Percentiles rank a stretch among this genome's conserved stretches.
Evolutionary conservation across 92 coral and sea anemone genomes (phyloP).

Genomic region (Muricea muricata): DNA sequence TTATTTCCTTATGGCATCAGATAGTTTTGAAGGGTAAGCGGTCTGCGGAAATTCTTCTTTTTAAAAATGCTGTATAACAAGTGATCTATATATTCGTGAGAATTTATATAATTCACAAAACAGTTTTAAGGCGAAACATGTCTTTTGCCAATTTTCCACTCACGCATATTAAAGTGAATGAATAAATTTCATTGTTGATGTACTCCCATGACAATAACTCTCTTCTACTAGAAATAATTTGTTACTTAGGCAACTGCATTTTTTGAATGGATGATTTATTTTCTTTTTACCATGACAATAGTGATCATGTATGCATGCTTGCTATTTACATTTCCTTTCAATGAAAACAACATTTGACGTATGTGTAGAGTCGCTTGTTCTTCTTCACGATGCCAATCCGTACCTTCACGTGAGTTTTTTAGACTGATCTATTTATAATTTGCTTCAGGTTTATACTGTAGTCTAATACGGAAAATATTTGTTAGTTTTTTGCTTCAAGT

Average conservation of each 20-base stretch:
- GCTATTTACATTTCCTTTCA: slow-evolving; percentile 26
- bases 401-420: slow-evolving; percentile 33
- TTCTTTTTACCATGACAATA: slow-evolving; percentile 48
- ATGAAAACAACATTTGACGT: background rate
- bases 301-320: slow-evolving; percentile 25
- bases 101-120: too few species aligned
- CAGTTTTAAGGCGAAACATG: too few species aligned
- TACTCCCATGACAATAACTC: slow-evolving; percentile 6
- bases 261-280: slow-evolving; percentile 33
- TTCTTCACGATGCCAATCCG: slow-evolving; percentile 40
- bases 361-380: background rate
- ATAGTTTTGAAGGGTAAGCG: too few species aligned
- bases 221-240: slow-evolving; percentile 5
- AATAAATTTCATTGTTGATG: background rate
- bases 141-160: background rate
- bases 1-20: background rate
- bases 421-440: background rate
- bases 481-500: slow-evolving; percentile 1
- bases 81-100: background rate
- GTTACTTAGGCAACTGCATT: slow-evolving; percentile 43
- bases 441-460: background rate
- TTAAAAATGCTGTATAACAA: too few species aligned
- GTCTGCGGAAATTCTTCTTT: too few species aligned
- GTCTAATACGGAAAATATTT: background rate
- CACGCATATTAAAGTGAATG: background rate